Base-by-base conservation (phyloP, 1,140 invertebrate genomes). In the Drosophila nigrodunni region DNA sequence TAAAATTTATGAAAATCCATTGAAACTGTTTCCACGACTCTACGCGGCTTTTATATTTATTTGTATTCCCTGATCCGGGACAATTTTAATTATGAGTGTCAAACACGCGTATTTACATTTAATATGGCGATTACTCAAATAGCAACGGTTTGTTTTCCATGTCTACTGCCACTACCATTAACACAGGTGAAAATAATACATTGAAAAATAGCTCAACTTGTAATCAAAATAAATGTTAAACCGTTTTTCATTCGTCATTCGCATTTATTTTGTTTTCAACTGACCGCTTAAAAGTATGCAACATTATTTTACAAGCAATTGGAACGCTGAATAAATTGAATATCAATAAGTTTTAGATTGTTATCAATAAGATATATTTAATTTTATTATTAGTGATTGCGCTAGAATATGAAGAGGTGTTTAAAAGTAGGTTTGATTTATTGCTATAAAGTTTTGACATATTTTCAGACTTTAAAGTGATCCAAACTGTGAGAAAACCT, bases 41-140 rank as follows among this genome's bases (percentile, higher is more conserved):
- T n/a, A 34, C 11, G 3, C 43, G 41, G 25, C 21, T 54, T 61
- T 58, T 65, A 52, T 76, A 72, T 71, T 60, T 57, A 74, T 74
- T 68, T 59, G 41, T 18, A 60, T 44, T 50, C 57, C 43, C 41
- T 68, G 65, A 68, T 68, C 65, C 71, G 57, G 41, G 47, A 52
- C 35, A 62, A 46, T 76, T 72, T 76, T 71, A 65, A 76, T 76
- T 71, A 60, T 46, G 71, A 68, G 25, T 55, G 47, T 59, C 54
- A 49, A 34, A 30, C 15, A 15, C 59, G 50, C 8, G 43, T 72
- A 72, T 76, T 72, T 72, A 50, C 74, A 66, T 73, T 76, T 66
- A 71, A 73, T 72, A 60, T 76, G 41, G 11, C 50, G 44, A 60
- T 64, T 69, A 69, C 57, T 61, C 49, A 47, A 60, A 74, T 34